Evolutionary conservation across 2,888 invertebrate genomes (phyloP).

Genomic region (Dryobota labecula): DNA sequence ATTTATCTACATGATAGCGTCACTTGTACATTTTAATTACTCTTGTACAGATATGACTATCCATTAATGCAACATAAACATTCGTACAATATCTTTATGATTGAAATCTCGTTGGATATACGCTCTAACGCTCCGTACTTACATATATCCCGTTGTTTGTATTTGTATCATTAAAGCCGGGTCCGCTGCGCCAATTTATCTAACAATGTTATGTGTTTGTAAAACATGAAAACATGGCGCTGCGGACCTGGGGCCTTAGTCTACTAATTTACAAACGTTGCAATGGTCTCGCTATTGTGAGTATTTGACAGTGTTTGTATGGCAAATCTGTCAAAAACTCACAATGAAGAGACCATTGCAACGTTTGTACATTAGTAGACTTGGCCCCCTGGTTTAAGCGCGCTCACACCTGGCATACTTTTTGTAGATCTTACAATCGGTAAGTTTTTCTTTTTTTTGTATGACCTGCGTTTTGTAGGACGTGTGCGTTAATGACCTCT

Average conservation of each 20-base stretch:
- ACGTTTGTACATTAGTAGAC: too few relatives aligned
- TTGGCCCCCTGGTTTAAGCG: too few relatives aligned
- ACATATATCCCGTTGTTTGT: neutral
- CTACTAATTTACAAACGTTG: too few relatives aligned
- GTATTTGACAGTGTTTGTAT: too few relatives aligned
- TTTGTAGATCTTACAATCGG: neutral
- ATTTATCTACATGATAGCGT: constrained; percentile 13
- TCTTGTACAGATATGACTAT: too few relatives aligned
- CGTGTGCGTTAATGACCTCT: neutral
- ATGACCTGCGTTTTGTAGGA: neutral
- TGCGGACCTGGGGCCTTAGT: too few relatives aligned
- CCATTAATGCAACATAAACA: constrained; percentile 26
- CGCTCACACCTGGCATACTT: neutral
- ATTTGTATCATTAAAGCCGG: neutral
- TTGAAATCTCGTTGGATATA: neutral
- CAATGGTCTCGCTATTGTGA: too few relatives aligned
- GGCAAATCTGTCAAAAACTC: too few relatives aligned
- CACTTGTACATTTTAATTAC: neutral
- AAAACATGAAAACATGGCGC: too few relatives aligned
- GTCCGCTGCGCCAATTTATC: too few relatives aligned
- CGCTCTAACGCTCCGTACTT: neutral
- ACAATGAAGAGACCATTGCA: too few relatives aligned
- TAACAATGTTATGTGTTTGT: too few relatives aligned
- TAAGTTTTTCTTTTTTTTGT: neutral
- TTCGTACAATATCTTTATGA: constrained; percentile 1